These are phyloP conservation scores for Caenorhabditis sp. DNA, from an alignment of 2,888 invertebrate species.

Conservation along the genomic window DNA sequence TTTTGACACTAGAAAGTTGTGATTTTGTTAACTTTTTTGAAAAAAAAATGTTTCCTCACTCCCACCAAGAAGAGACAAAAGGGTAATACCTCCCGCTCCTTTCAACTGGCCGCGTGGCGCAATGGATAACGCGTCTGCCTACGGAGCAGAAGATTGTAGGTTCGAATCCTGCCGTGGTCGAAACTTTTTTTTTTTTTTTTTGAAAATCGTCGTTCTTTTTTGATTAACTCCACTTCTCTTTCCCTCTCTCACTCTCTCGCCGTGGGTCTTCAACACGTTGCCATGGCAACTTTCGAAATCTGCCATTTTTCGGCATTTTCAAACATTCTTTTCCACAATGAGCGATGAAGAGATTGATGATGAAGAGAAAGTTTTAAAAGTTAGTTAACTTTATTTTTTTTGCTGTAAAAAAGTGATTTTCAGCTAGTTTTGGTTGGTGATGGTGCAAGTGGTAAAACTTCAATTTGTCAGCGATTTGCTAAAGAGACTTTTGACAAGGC, in stretches of 20 bases:
- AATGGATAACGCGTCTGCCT: slow-evolving; percentile 71
- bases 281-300: too few relatives aligned
- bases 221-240: too few relatives aligned
- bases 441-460: slow-evolving; percentile 80
- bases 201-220: too few relatives aligned
- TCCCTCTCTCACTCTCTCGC: too few relatives aligned
- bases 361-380: slow-evolving; percentile 34
- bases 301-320: not conserved
- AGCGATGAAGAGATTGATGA: slow-evolving; percentile 11
- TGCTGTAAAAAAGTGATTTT: not conserved
- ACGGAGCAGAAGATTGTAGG: slow-evolving; percentile 72
- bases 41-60: too few relatives aligned
- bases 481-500: slow-evolving; percentile 77
- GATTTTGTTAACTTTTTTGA: slow-evolving; percentile 6
- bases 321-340: not conserved
- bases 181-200: slow-evolving; percentile 10
- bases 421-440: slow-evolving; percentile 78
- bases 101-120: slow-evolving; percentile 57
- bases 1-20: slow-evolving; percentile 13
- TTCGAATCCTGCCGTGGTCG: slow-evolving; percentile 68
- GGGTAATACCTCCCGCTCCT: not conserved
- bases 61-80: too few relatives aligned
- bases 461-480: slow-evolving; percentile 75
- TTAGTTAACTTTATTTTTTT: not conserved
- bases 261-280: too few relatives aligned